Conservation (phyloP, 23 tunicate species). For the Ascidia mentula region DNA sequence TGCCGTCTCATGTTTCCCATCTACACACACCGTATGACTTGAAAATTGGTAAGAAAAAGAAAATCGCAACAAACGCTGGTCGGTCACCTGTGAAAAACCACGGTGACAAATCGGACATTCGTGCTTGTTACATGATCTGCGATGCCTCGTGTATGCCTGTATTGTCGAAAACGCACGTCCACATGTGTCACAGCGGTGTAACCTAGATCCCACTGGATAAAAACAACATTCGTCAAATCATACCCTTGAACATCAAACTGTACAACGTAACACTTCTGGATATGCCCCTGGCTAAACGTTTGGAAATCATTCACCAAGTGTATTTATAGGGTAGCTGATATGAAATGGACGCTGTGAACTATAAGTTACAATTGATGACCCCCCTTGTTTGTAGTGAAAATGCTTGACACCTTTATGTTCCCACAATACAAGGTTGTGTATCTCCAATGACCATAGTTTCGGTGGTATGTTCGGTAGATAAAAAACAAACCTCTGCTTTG, state of each 20-base stretch:
- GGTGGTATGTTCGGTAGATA: background rate
- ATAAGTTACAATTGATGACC: too few relatives aligned
- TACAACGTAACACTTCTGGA: too few relatives aligned
- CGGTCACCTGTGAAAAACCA: slow-evolving; percentile 58
- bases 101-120: slow-evolving; percentile 75
- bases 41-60: background rate
- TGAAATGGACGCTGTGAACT: too few relatives aligned
- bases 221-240: too few relatives aligned
- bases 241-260: too few relatives aligned
- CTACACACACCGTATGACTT: slow-evolving; percentile 6
- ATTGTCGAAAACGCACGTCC: slow-evolving; percentile 39
- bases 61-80: background rate
- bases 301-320: too few relatives aligned
- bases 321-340: too few relatives aligned
- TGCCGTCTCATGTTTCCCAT: slow-evolving; percentile 73
- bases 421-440: too few relatives aligned
- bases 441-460: background rate
- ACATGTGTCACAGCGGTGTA: slow-evolving; percentile 61
- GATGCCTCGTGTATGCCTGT: slow-evolving; percentile 46
- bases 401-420: too few relatives aligned
- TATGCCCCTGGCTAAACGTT: too few relatives aligned
- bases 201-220: slow-evolving; percentile 10
- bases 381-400: too few relatives aligned
- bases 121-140: slow-evolving; percentile 50
- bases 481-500: background rate